Evolutionary conservation across 2,113 vertebrate species (phyloP), one percentile per base, ranked within the genome.

Genomic region (Cinclus cinclus): DNA sequence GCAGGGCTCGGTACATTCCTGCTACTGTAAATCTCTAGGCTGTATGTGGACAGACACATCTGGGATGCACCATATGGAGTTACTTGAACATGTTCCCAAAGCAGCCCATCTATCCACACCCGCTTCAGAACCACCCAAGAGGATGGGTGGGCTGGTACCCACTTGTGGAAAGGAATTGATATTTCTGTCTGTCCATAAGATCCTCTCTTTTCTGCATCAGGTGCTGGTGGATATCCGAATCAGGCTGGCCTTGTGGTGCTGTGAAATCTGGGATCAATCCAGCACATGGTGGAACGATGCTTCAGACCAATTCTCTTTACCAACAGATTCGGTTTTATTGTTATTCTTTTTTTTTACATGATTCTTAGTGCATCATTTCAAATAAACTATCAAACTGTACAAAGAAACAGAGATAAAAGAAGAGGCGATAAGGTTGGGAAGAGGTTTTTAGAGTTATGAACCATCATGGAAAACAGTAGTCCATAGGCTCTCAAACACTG

Each of bases 281-380:
- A 96, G 83, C 41, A 65, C 13, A 10, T 0, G 8, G 94, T 93
- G 96, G 73, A 87, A 89, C 37, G 16, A 46, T 70, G 76, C 46
- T 64, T 79, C 76, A 97, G 97, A 97, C 97, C 97, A 98, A 92
- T 97, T 98, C 96, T 98, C 98, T 98, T 98, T 98, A 99, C 98
- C 98, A 98, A 98, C 98, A 98, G 98, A 98, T 98, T 98, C 98
- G 98, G 98, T 98, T 98, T 98, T 98, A 98, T 98, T 99, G 98
- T 98, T 98, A 98, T 97, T 97, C 97, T 98, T 98, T 98, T 37
- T 37, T 83, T 98, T 96, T 98, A 98, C 97, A 98, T 68, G 97
- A 98, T 81, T 96, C 91, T 93, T 96, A 97, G 96, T 97, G 94
- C 95, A 94, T 95, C 90, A 47, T 96, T 96, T 97, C 95, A 97